Evolutionary conservation across 2,113 vertebrate genomes (phyloP).

Genomic region (Phylloscopus trochiloides): DNA sequence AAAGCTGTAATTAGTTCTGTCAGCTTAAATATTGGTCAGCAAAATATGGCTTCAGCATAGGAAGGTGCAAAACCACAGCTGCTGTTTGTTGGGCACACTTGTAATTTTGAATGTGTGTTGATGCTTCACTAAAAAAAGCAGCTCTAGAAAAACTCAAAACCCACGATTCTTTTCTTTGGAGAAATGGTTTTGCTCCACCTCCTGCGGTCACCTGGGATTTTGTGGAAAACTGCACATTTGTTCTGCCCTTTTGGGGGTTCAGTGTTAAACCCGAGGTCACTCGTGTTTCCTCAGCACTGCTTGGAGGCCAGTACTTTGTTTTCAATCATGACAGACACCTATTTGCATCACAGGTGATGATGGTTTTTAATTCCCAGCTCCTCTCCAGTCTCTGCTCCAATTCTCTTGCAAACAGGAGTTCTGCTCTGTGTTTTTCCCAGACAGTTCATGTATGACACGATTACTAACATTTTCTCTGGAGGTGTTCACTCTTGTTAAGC

Average conservation of each 20-base stretch:
- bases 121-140: neutral
- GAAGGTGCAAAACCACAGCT: slow-evolving; percentile 37
- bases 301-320: neutral
- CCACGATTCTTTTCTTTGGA: neutral
- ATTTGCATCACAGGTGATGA: neutral
- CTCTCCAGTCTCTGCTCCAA: neutral
- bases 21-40: slow-evolving; percentile 7
- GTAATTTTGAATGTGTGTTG: neutral
- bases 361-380: neutral
- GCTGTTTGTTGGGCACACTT: neutral
- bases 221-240: neutral
- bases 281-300: neutral
- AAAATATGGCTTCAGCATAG: neutral
- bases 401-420: neutral
- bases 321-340: accelerated
- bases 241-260: neutral
- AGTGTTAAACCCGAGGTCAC: neutral
- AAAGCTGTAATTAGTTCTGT: slow-evolving; percentile 2
- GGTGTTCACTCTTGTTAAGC: neutral
- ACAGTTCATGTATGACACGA: neutral
- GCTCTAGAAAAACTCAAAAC: neutral
- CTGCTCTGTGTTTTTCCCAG: neutral
- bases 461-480: neutral
- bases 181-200: neutral
- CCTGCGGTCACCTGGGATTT: neutral